Evolutionary conservation across 2,113 vertebrate genomes (phyloP).

Genomic region (Calidris pygmaea): DNA sequence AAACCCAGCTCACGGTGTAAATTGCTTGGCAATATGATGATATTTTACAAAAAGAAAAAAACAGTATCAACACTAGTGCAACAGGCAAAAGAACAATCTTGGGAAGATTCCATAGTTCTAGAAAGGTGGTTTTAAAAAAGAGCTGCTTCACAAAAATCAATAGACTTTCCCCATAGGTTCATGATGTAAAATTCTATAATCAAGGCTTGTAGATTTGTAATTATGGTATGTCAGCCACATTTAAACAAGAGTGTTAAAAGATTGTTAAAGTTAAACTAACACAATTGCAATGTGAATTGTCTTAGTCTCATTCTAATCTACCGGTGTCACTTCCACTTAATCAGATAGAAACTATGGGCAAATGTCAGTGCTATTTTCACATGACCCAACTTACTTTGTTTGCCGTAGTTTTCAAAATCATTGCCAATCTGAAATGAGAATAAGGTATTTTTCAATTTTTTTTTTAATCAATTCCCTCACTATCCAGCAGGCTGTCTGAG

Average conservation of each 20-base stretch:
- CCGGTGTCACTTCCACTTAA: conserved; percentile 94
- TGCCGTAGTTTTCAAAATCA: conserved; percentile 73
- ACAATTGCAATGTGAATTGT: conserved; percentile 96
- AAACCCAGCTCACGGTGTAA: neutral
- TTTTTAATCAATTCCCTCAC: conserved; percentile 13
- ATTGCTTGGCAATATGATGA: neutral
- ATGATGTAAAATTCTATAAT: conserved; percentile 86
- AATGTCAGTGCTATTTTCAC: conserved; percentile 83
- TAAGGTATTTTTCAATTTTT: conserved; percentile 26
- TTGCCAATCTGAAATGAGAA: conserved; percentile 66
- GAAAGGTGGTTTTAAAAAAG: conserved; percentile 62
- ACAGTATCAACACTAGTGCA: neutral
- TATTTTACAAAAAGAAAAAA: neutral
- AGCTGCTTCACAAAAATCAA: conserved; percentile 76
- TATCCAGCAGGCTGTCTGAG: neutral
- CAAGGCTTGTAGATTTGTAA: conserved; percentile 87
- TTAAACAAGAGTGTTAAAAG: conserved; percentile 93
- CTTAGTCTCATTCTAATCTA: conserved; percentile 96
- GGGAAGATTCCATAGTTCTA: conserved; percentile 59
- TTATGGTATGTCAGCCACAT: conserved; percentile 89
- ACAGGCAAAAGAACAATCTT: conserved; percentile 48
- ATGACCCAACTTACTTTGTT: conserved; percentile 78
- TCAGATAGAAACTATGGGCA: conserved; percentile 79
- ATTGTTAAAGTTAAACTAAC: conserved; percentile 90
- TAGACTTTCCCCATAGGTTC: conserved; percentile 80